These are phyloP conservation scores for Opisthograptis luteolata DNA, from an alignment of 2,888 invertebrate genomes.

Conservation along the genomic window DNA sequence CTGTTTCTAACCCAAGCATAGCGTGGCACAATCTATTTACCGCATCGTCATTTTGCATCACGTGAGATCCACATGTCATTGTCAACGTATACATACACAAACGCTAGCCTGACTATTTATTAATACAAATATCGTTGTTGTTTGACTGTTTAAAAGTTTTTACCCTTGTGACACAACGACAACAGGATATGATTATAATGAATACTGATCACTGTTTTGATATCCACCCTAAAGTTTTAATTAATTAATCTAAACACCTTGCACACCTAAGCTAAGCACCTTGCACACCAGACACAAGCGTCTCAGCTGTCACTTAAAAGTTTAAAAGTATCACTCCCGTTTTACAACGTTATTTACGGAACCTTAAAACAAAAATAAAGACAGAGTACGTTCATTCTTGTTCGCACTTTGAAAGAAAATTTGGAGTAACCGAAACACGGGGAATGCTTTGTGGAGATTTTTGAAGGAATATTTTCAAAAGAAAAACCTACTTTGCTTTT, in stretches of 20 bases:
- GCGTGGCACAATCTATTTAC: too few relatives aligned
- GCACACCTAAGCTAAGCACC: constrained; percentile 2
- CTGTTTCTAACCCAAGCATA: too few relatives aligned
- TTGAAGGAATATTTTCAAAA: constrained; percentile 13
- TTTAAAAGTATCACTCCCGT: constrained; percentile 32
- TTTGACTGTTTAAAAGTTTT: neutral
- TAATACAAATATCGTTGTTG: neutral
- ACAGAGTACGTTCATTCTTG: constrained; percentile 24
- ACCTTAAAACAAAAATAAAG: constrained; percentile 34
- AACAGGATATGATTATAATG: too few relatives aligned
- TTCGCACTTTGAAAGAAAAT: constrained; percentile 34
- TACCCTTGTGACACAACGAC: too few relatives aligned
- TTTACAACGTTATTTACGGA: constrained; percentile 37
- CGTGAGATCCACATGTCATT: too few relatives aligned
- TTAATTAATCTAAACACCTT: neutral
- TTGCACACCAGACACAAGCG: constrained; percentile 16
- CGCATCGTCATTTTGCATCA: too few relatives aligned
- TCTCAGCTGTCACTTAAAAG: constrained; percentile 37
- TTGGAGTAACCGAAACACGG: constrained; percentile 26
- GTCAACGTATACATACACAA: too few relatives aligned
- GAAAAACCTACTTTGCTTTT: constrained; percentile 10
- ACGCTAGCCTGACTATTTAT: too few relatives aligned
- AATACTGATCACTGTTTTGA: neutral
- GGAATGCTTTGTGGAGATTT: constrained; percentile 31
- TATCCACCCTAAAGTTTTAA: neutral